Conservation (phyloP, 1,140 invertebrate genomes). For the honey bee (Apis mellifera) region DNA sequence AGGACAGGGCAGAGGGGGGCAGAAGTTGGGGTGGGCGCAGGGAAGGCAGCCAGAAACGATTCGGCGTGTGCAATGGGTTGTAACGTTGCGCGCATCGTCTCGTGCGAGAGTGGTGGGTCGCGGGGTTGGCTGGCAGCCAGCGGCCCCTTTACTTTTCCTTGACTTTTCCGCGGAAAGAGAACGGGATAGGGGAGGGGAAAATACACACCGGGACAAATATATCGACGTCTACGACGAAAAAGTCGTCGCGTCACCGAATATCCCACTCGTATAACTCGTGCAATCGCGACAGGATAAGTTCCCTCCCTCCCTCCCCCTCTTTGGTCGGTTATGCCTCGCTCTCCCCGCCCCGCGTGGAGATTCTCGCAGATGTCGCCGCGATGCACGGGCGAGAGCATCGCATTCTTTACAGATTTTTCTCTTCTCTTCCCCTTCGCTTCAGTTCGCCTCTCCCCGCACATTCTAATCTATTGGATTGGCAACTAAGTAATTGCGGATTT, state of each 20-base stretch:
- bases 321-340: background rate
- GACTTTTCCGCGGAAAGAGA: conserved; percentile 67
- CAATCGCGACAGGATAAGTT: conserved; percentile 59
- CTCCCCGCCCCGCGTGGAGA: background rate
- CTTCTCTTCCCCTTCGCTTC: too few relatives aligned
- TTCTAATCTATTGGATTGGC: too few relatives aligned
- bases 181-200: conserved; percentile 46
- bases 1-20: conserved; percentile 66
- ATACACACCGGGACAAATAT: conserved; percentile 72
- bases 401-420: background rate
- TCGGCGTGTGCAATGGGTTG: conserved; percentile 79
- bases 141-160: conserved; percentile 71
- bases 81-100: conserved; percentile 69
- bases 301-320: conserved; percentile 13
- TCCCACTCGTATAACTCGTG: conserved; percentile 66
- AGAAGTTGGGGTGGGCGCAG: conserved; percentile 53
- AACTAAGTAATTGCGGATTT: too few relatives aligned
- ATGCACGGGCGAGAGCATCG: background rate
- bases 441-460: too few relatives aligned
- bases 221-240: conserved; percentile 74
- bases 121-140: conserved; percentile 75
- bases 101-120: conserved; percentile 62
- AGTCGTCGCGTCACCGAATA: conserved; percentile 75
- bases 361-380: background rate
- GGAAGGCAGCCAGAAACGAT: conserved; percentile 69